Percentiles rank a stretch among this genome's conserved stretches.
These are phyloP conservation scores for Tauraco hartlaubi DNA, from an alignment of 2,797 vertebrate genomes.

Conservation along the genomic window DNA sequence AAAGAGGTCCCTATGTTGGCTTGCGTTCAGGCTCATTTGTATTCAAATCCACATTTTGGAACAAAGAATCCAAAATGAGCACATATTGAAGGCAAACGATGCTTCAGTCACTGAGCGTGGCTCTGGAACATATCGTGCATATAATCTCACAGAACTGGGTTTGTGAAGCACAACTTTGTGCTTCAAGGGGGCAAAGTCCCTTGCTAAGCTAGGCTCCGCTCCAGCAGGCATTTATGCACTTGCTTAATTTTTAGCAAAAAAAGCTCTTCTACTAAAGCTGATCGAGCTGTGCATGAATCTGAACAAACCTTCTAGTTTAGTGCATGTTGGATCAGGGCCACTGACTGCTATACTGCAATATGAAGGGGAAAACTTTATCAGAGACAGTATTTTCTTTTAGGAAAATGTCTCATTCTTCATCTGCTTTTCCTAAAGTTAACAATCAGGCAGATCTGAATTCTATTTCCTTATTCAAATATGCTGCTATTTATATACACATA, in stretches of 20 bases:
- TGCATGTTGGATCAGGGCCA: conserved; percentile 18
- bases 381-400: not conserved
- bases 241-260: conserved; percentile 38
- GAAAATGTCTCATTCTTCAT: not conserved
- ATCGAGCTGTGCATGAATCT: not conserved
- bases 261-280: not conserved
- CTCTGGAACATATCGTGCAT: conserved; percentile 31
- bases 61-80: conserved; percentile 32
- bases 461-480: not conserved
- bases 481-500: not conserved
- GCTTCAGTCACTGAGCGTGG: not conserved
- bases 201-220: conserved; percentile 31
- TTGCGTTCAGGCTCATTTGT: conserved; percentile 25
- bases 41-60: conserved; percentile 62
- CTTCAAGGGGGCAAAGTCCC: conserved; percentile 32
- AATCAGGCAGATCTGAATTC: not conserved
- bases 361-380: not conserved
- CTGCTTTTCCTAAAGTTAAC: not conserved
- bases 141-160: not conserved
- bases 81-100: not conserved
- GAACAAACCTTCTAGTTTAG: not conserved
- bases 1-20: conserved; percentile 8
- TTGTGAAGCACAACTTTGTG: not conserved
- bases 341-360: not conserved
- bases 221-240: not conserved